phyloP scores from a whole-genome alignment of 2,888 invertebrate species.

The Seira musarum region DNA sequence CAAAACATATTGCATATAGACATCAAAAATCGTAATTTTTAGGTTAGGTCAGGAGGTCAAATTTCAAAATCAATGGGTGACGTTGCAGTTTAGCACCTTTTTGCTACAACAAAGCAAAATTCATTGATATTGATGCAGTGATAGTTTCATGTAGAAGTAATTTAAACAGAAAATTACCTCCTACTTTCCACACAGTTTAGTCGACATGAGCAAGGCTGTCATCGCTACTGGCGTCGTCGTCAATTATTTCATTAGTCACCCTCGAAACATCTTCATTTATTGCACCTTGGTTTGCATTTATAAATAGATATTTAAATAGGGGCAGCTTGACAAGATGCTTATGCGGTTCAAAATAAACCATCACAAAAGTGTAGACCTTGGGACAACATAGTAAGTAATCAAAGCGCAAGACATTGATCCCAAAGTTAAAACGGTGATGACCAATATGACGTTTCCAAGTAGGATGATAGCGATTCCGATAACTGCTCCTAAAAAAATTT shows the following conservation, averaged over 20 bases:
- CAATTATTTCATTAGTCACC: conserved; percentile 59
- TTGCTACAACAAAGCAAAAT: too few species aligned
- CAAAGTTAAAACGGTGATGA: conserved; percentile 61
- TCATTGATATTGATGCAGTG: too few species aligned
- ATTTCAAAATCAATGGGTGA: too few species aligned
- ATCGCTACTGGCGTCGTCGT: conserved; percentile 61
- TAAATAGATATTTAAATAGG: conserved; percentile 59
- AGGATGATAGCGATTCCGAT: conserved; percentile 61
- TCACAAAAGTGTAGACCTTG: conserved; percentile 57
- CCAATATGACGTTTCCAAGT: conserved; percentile 57
- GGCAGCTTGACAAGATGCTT: conserved; percentile 56
- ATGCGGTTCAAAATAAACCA: conserved; percentile 59
- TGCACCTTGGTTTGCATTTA: conserved; percentile 55
- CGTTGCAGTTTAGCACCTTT: too few species aligned
- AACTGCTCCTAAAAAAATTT: conserved; percentile 60
- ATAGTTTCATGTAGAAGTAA: too few species aligned
- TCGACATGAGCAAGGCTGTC: conserved; percentile 66
- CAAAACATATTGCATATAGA: too few species aligned
- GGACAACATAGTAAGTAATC: conserved; percentile 55
- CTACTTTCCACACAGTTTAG: too few species aligned
- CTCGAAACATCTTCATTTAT: conserved; percentile 62
- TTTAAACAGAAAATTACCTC: too few species aligned
- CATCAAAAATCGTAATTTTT: too few species aligned
- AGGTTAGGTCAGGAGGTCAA: too few species aligned
- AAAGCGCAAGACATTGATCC: conserved; percentile 58